Base-by-base conservation (phyloP, 2,888 invertebrate species). In the Oeneis ivallda region DNA sequence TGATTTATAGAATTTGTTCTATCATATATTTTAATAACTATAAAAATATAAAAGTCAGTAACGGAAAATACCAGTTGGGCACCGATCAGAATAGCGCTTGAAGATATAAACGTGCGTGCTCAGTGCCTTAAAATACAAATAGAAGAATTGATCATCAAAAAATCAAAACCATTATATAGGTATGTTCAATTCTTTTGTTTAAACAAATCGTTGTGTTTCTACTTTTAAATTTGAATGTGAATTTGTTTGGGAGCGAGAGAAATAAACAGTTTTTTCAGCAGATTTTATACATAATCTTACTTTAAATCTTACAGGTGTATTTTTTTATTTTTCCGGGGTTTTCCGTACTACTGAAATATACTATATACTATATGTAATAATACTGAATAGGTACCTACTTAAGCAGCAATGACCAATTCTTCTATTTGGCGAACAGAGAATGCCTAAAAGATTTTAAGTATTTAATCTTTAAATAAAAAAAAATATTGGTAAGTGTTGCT, bases 31-130 rank as follows among this genome's bases (percentile, higher is more conserved):
- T 63, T 1, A 34, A 64, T 65, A 62, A 63, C 41, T 57, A 61
- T 58, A 68, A 67, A 63, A 66, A 67, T 62, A 65, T 62, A 65
- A 72, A 56, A 62, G 34, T 19, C 39, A 19, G 13, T 17, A 39
- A 37, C 1, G n/a, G 32, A 19, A 49, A 19, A 11, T 11, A 49
- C 10, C 10, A 49, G 17, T 52, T 15, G 11, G 13, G 50, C 26
- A 13, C 26, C 13, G 50, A 50, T 13, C 26, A 50, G 4, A 26
- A 17, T 50, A 5, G 26, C 50, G 26, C 2, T 13, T 13, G 11
- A 11, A 41, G 1, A 13, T 13, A 11, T 13, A 11, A 1, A 2
- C n/a, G 6, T 17, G 15, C 15, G 15, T 13, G 5, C 7, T 13
- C 41, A 13, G 13, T 43, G 13, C 41, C 26, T 45, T 47, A 15